Percentiles rank a stretch among this genome's conserved stretches.
These are phyloP conservation scores for Chydorus sphaericus DNA, from an alignment of 2,888 invertebrate genomes.

Conservation along the genomic window DNA sequence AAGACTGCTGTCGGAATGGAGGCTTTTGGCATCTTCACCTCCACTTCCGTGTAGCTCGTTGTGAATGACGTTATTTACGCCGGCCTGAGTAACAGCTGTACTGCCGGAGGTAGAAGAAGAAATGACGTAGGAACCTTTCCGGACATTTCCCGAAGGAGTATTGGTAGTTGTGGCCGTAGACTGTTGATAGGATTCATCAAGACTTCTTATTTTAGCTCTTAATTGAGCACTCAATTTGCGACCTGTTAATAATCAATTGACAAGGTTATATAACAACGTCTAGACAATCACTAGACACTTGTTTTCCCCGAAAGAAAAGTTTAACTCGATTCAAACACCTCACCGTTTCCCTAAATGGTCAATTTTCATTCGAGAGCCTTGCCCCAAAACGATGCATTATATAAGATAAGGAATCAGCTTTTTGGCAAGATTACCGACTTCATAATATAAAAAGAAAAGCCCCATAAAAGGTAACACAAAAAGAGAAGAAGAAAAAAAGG, in stretches of 20 bases:
- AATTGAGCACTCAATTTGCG: slow-evolving; percentile 17
- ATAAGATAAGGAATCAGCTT: too few relatives aligned
- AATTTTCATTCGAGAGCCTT: too few relatives aligned
- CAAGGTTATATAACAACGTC: neutral
- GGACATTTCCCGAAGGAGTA: neutral
- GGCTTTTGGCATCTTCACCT: slow-evolving; percentile 20
- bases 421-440: too few relatives aligned
- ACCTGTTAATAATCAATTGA: slow-evolving; percentile 13
- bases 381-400: too few relatives aligned
- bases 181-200: slow-evolving; percentile 14
- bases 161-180: neutral
- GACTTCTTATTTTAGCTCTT: slow-evolving; percentile 17
- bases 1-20: slow-evolving; percentile 33
- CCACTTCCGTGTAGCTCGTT: slow-evolving; percentile 7
- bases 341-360: too few relatives aligned
- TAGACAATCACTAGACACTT: too few relatives aligned
- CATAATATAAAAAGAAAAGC: too few relatives aligned
- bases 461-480: too few relatives aligned
- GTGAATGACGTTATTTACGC: neutral
- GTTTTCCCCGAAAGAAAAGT: too few relatives aligned
- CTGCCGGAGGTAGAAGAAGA: neutral
- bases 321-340: too few relatives aligned
- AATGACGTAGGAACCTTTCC: slow-evolving; percentile 14
- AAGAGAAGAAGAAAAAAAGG: too few relatives aligned
- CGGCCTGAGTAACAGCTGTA: slow-evolving; percentile 3